These are phyloP conservation scores for Sacculina carcini DNA, from an alignment of 2,888 invertebrate species.

Conservation along the genomic window DNA sequence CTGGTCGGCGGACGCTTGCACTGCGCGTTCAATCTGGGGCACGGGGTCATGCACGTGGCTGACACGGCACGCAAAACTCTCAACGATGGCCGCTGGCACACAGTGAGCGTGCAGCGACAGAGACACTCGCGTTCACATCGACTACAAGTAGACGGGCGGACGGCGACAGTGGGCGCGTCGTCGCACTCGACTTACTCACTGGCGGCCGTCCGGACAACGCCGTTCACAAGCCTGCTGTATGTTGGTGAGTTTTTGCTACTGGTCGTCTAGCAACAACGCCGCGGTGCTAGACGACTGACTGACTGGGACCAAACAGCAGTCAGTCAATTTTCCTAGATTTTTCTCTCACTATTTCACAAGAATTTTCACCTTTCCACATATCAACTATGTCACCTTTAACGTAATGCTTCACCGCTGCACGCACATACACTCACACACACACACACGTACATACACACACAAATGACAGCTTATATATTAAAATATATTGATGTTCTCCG, in stretches of 20 bases:
- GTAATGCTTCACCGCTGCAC: conserved; percentile 78
- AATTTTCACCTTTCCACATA: conserved; percentile 29
- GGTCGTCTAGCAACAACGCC: conserved; percentile 65
- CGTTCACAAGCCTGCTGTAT: conserved; percentile 66
- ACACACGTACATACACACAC: conserved; percentile 69
- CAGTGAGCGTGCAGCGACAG: conserved; percentile 61
- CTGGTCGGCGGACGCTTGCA: conserved; percentile 68
- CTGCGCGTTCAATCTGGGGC: conserved; percentile 73
- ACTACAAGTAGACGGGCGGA: conserved; percentile 64
- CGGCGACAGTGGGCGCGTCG: conserved; percentile 56
- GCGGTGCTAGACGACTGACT: conserved; percentile 55
- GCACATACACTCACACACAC: conserved; percentile 74
- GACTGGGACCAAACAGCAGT: conserved; percentile 40
- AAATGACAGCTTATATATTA: conserved; percentile 62
- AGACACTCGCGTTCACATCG: conserved; percentile 66
- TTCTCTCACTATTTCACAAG: conserved; percentile 75
- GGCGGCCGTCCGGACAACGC: conserved; percentile 43
- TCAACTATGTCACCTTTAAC: conserved; percentile 65
- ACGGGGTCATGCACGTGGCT: conserved; percentile 58
- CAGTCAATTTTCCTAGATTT: conserved; percentile 65
- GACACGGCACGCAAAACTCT: conserved; percentile 50
- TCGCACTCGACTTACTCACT: conserved; percentile 62
- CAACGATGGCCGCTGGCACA: conserved; percentile 87
- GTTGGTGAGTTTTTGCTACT: conserved; percentile 36
- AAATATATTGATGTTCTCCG: conserved; percentile 55